Conservation (phyloP, 1,140 invertebrate species). For the Drosophila auraria region DNA sequence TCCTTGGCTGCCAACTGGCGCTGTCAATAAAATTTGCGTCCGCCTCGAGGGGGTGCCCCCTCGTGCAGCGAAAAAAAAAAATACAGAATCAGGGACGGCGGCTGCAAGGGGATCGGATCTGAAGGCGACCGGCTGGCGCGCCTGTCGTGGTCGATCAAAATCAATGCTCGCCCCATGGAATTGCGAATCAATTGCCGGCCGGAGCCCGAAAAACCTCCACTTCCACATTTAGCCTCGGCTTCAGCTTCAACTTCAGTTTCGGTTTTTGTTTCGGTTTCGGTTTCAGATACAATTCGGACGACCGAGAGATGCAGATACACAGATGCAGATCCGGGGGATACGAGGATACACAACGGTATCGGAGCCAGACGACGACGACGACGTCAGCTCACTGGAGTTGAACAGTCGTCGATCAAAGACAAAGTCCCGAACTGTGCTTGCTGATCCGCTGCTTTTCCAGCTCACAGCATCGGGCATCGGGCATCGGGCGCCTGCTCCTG, state of each 20-base stretch:
- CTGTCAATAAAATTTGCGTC: conserved; percentile 83
- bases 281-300: conserved; percentile 26
- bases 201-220: conserved; percentile 12
- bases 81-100: not conserved
- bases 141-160: conserved; percentile 80
- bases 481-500: conserved; percentile 9
- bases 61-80: not conserved
- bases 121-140: conserved; percentile 55
- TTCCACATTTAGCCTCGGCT: too few relatives aligned
- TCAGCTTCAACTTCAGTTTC: not conserved
- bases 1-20: conserved; percentile 68
- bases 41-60: conserved; percentile 6
- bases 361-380: conserved; percentile 14
- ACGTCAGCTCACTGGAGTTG: conserved; percentile 54
- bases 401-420: conserved; percentile 80
- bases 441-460: conserved; percentile 45
- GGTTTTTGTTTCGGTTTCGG: conserved; percentile 8
- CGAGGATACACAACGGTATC: conserved; percentile 46
- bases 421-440: conserved; percentile 60
- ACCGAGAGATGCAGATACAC: conserved; percentile 18
- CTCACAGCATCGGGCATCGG: conserved; percentile 36
- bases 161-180: conserved; percentile 74
- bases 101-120: not conserved
- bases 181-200: conserved; percentile 76
- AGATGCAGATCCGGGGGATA: conserved; percentile 35